Conservation (phyloP, 2,113 vertebrate species). For the Ceratotherium simum region DNA sequence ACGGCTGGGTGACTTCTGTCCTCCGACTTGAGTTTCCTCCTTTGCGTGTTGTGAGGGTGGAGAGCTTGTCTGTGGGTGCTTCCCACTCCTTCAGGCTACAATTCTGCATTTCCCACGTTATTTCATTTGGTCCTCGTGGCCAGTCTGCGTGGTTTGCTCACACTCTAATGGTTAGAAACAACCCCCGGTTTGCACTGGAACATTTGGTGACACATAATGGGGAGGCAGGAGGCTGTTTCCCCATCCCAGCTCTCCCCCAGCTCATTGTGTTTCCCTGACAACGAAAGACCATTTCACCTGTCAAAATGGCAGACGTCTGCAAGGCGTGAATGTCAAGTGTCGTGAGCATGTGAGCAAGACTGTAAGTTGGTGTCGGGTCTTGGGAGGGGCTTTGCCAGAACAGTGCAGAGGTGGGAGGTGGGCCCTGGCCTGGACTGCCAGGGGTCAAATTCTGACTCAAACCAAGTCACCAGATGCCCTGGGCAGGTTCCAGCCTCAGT, state of each 20-base stretch:
- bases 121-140: fast-evolving
- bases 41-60: fast-evolving
- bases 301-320: neutral
- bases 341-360: fast-evolving
- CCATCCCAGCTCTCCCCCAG: too few relatives aligned
- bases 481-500: neutral
- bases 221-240: neutral
- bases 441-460: neutral
- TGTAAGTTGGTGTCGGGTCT: fast-evolving
- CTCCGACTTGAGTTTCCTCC: neutral
- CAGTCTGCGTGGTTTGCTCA: fast-evolving
- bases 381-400: neutral
- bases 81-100: fast-evolving
- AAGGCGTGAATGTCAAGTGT: fast-evolving
- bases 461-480: neutral
- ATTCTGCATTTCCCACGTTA: fast-evolving
- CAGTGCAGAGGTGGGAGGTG: too few relatives aligned
- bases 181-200: neutral
- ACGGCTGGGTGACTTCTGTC: fast-evolving
- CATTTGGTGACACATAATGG: fast-evolving
- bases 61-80: fast-evolving
- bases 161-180: fast-evolving
- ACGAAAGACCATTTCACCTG: fast-evolving
- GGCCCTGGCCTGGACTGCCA: neutral
- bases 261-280: fast-evolving